phyloP scores from a whole-genome alignment of 2,113 vertebrate species.

The Daphoenositta chrysoptera region DNA sequence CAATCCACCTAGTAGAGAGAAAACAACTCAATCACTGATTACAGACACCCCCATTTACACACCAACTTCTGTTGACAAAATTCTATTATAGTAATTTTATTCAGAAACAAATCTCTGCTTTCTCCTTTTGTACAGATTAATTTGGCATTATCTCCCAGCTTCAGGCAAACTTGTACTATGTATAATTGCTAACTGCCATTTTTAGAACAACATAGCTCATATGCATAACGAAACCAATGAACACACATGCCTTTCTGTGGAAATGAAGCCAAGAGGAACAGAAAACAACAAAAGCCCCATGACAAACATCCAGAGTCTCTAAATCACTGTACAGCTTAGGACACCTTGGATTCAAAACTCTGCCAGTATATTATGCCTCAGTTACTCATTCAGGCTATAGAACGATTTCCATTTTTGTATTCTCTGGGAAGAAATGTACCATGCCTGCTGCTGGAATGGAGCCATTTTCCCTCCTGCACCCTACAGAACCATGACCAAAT shows the following conservation, averaged over 20 bases:
- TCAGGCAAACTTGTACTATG: not conserved
- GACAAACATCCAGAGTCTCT: not conserved
- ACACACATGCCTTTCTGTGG: not conserved
- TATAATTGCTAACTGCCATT: not conserved
- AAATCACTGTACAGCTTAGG: not conserved
- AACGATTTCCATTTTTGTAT: not conserved
- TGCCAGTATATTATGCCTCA: not conserved
- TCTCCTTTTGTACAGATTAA: not conserved
- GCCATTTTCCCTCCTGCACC: not conserved
- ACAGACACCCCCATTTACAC: not conserved
- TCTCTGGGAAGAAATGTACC: not conserved
- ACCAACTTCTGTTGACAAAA: not conserved
- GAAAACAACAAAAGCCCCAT: not conserved
- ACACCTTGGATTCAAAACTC: not conserved
- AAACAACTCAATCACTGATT: not conserved
- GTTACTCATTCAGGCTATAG: not conserved
- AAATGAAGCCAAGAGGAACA: not conserved
- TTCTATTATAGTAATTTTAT: not conserved
- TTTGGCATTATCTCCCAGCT: not conserved
- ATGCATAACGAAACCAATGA: not conserved
- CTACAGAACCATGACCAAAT: not conserved
- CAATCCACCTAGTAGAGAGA: conserved; percentile 86
- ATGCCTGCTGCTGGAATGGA: not conserved
- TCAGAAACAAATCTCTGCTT: not conserved
- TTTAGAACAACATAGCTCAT: not conserved